Conservation (phyloP, 2,113 vertebrate species). For the Rattus rattus region DNA sequence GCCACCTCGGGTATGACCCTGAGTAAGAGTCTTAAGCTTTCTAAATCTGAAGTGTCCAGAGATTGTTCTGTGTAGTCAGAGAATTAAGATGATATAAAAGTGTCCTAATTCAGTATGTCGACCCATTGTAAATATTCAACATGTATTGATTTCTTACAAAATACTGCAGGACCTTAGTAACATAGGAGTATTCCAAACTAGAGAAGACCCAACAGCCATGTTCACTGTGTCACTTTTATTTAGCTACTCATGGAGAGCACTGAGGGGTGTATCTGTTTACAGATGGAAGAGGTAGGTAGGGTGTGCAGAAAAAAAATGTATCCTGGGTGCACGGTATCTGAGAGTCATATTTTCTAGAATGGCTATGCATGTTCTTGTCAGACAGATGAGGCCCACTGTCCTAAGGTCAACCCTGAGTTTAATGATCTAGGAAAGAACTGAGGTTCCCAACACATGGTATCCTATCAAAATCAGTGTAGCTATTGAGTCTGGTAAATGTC, state of each 20-base stretch:
- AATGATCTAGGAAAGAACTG: neutral
- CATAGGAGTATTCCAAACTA: neutral
- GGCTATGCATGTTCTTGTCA: neutral
- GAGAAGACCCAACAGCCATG: neutral
- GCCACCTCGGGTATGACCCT: neutral
- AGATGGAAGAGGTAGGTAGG: neutral
- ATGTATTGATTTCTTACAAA: neutral
- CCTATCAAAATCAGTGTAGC: neutral
- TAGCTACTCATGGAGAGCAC: neutral
- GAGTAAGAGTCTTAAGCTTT: neutral
- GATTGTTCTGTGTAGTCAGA: neutral
- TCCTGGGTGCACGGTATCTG: neutral
- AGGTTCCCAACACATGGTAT: neutral
- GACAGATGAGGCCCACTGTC: neutral
- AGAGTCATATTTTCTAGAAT: neutral
- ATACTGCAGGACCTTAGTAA: neutral
- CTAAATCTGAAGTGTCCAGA: neutral
- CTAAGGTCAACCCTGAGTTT: neutral
- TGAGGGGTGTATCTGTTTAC: neutral
- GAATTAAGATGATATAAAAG: neutral
- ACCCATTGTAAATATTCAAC: neutral
- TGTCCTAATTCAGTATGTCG: neutral
- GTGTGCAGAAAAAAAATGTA: neutral
- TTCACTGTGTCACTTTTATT: neutral
- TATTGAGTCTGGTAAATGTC: neutral